Base-by-base conservation (phyloP, 2,797 vertebrate species). In the Pterois miles region DNA sequence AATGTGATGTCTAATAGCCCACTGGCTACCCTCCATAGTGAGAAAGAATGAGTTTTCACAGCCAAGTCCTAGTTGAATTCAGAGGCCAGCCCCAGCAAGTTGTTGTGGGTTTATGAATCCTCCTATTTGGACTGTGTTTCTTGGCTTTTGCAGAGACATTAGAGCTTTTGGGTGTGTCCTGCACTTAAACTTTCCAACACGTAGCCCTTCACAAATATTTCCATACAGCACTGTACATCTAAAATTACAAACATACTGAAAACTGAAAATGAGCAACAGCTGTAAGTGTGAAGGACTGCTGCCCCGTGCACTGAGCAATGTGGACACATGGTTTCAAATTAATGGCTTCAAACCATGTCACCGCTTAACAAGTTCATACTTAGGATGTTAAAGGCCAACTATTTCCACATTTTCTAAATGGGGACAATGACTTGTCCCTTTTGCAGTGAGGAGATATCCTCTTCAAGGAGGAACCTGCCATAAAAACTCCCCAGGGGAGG, bases 381-480 rank as follows among this genome's bases (percentile, higher is more conserved):
- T 34, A 4, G 5, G 76, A 38, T 43, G 43, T 65, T 71, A 76
- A 86, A 79, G 68, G 27, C 57, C 38, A 68, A 77, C 50, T 23
- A 29, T 31, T 80, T 71, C 20, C 60, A 74, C 52, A 33, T 48
- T 78, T 78, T 79, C 38, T 54, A 4, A 69, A 74, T n/a, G 40
- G 57, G 53, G 52, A 34, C 43, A 70, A 71, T 40, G 25, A 81
- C 59, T 29, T 16, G 7, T 22, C 10, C 9, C 58, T 23, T 65
- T 64, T 78, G 74, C 75, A 78, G 73, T 60, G 52, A 27, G 40
- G 63, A 38, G 54, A 73, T 12, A 33, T 87, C 75, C 82, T 80
- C 70, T 69, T 80, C 36, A 40, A 81, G 76, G 52, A 84, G 87
- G 82, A 88, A 78, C 59, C 67, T 62, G 76, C 73, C 57, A 89